phyloP scores from a whole-genome alignment of 2,888 invertebrate genomes.

The Amphipoea lucens region DNA sequence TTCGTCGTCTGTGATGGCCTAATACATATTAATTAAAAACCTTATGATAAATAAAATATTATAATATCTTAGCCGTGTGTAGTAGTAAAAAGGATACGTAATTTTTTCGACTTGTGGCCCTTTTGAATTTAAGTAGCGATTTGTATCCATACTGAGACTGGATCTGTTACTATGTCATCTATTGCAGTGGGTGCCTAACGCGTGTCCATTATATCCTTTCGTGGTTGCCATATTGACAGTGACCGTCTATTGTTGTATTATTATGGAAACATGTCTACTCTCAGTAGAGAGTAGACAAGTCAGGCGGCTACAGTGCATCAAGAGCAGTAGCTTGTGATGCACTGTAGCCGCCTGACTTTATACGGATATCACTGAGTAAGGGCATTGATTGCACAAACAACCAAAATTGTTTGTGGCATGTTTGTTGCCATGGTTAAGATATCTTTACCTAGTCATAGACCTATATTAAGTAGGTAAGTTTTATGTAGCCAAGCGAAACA shows the following conservation, averaged over 20 bases:
- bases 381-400: background rate
- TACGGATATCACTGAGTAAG: background rate
- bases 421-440: background rate
- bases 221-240: background rate
- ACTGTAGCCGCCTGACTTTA: background rate
- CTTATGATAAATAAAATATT: too few species aligned
- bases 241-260: background rate
- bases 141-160: background rate
- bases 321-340: background rate
- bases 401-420: background rate
- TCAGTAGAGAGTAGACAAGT: too few species aligned
- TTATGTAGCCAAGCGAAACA: background rate
- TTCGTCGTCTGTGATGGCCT: too few species aligned
- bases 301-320: too few species aligned
- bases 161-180: background rate
- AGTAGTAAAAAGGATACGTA: too few species aligned
- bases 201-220: background rate
- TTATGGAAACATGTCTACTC: slow-evolving; percentile 3
- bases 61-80: too few species aligned
- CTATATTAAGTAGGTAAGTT: background rate
- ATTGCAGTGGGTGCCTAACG: background rate
- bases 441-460: background rate
- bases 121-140: too few species aligned
- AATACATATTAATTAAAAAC: too few species aligned
- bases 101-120: too few species aligned